Evolutionary conservation across 92 coral and sea anemone species (phyloP).

Genomic region (Heliopora coerulea): DNA sequence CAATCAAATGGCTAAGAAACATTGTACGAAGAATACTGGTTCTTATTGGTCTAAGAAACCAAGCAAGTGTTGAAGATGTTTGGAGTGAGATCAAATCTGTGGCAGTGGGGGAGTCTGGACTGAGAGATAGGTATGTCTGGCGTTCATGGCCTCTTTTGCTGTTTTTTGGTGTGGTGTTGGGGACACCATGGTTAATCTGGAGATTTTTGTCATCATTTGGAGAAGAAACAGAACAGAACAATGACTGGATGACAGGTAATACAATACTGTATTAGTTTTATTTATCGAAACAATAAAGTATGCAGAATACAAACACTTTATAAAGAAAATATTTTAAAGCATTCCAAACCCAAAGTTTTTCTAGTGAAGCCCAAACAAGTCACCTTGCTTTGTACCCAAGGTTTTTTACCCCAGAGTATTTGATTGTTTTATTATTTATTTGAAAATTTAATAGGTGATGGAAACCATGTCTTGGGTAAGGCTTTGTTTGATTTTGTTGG

Average conservation of each 20-base stretch:
- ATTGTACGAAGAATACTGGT: slow-evolving; percentile 64
- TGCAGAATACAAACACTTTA: too few species aligned
- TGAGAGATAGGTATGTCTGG: slow-evolving; percentile 43
- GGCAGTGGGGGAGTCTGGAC: slow-evolving; percentile 49
- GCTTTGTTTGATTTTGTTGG: slow-evolving; percentile 91
- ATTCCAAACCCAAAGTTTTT: too few species aligned
- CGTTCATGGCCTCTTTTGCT: slow-evolving; percentile 95
- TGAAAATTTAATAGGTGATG: slow-evolving; percentile 58
- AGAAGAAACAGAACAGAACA: slow-evolving; percentile 57
- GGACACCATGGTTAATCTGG: slow-evolving; percentile 92
- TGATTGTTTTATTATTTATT: neutral
- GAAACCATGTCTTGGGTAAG: slow-evolving; percentile 88
- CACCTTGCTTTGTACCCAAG: too few species aligned
- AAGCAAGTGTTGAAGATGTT: slow-evolving; percentile 72
- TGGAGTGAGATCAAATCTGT: slow-evolving; percentile 71
- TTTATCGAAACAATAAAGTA: too few species aligned
- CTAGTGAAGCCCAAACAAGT: too few species aligned
- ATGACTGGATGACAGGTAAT: slow-evolving; percentile 97
- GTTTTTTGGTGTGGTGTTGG: slow-evolving; percentile 94
- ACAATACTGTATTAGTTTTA: too few species aligned
- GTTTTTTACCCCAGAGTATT: too few species aligned
- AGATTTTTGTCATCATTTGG: slow-evolving; percentile 70
- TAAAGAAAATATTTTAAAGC: too few species aligned
- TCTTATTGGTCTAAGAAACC: slow-evolving; percentile 59
- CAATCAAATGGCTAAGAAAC: slow-evolving; percentile 65